These are phyloP conservation scores for Ondatra zibethicus DNA, from an alignment of 2,113 vertebrate genomes.

Conservation along the genomic window DNA sequence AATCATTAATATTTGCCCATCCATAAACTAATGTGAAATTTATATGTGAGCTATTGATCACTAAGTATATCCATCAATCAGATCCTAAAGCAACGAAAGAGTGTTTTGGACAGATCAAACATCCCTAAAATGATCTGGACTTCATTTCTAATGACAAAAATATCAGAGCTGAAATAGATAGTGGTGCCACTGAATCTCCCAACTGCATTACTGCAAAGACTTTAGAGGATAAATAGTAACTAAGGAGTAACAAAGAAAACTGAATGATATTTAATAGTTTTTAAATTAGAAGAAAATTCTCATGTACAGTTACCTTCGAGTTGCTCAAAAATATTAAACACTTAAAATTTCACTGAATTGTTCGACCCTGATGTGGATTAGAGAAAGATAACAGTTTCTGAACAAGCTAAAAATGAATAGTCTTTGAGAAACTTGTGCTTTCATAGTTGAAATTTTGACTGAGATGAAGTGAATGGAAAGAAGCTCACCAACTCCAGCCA, in stretches of 20 bases:
- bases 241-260: not conserved
- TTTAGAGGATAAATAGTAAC: not conserved
- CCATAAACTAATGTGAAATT: not conserved
- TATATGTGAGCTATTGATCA: not conserved
- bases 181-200: not conserved
- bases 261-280: not conserved
- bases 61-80: not conserved
- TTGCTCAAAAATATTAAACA: not conserved
- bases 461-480: not conserved
- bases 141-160: not conserved
- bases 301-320: not conserved
- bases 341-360: not conserved
- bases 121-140: not conserved
- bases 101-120: not conserved
- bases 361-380: not conserved
- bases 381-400: not conserved
- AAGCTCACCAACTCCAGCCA: too few species aligned
- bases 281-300: not conserved
- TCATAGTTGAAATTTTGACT: not conserved
- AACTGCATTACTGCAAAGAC: not conserved
- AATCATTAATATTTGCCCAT: not conserved
- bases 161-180: not conserved
- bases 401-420: not conserved
- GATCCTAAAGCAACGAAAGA: not conserved
- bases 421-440: not conserved